phyloP scores from a whole-genome alignment of 2,888 invertebrate genomes.

The Tinea semifulvella region DNA sequence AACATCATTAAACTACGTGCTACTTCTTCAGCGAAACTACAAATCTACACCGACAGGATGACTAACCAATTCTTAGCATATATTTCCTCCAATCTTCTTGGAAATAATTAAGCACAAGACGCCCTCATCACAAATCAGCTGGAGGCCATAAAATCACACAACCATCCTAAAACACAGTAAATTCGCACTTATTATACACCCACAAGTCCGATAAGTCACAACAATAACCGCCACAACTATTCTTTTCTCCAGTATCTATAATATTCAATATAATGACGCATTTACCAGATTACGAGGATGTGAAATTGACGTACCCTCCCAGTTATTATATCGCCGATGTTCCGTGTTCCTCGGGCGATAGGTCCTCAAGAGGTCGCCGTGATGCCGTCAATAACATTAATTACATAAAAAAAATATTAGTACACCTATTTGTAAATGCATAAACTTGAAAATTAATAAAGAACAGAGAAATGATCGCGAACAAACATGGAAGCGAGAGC shows the following conservation, averaged over 20 bases:
- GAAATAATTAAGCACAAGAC: constrained; percentile 35
- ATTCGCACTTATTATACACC: not conserved
- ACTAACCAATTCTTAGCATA: constrained; percentile 43
- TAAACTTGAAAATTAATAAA: constrained; percentile 59
- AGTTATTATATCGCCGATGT: constrained; percentile 56
- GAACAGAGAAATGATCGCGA: constrained; percentile 63
- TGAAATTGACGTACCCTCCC: constrained; percentile 65
- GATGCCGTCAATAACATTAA: constrained; percentile 60
- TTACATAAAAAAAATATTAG: constrained; percentile 50
- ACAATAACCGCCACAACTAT: not conserved
- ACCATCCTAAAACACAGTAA: constrained; percentile 14
- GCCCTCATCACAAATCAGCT: constrained; percentile 52
- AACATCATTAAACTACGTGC: not conserved
- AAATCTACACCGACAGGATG: constrained; percentile 30
- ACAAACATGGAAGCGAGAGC: constrained; percentile 64
- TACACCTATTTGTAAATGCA: constrained; percentile 50
- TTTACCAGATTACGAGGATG: constrained; percentile 59
- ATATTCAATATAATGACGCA: constrained; percentile 64
- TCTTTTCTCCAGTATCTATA: constrained; percentile 8
- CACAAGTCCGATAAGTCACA: not conserved
- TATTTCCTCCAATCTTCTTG: constrained; percentile 41
- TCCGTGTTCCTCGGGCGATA: constrained; percentile 56
- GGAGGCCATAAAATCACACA: constrained; percentile 32
- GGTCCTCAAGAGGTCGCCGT: constrained; percentile 60
- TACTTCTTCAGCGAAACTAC: not conserved